These are phyloP conservation scores for Ciconia boyciana DNA, from an alignment of 2,113 vertebrate genomes.

Conservation along the genomic window DNA sequence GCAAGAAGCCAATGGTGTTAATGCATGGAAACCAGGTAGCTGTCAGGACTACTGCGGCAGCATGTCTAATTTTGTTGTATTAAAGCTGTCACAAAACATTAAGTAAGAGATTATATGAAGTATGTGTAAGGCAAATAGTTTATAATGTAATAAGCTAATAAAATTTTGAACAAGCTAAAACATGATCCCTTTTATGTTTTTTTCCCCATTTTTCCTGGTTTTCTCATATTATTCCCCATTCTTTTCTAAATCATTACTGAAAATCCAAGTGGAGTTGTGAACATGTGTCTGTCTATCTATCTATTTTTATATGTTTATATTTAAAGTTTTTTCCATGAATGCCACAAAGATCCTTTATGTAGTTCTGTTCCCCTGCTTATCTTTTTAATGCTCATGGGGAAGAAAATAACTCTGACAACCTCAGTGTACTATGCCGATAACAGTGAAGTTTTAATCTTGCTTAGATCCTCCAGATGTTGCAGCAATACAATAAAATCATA, in stretches of 20 bases:
- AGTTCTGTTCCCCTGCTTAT: not conserved
- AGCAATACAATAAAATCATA: not conserved
- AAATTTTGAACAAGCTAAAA: conserved; percentile 50
- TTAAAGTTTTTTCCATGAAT: not conserved
- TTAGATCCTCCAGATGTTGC: not conserved
- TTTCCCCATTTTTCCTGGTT: not conserved
- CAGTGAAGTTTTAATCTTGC: not conserved
- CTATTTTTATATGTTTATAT: not conserved
- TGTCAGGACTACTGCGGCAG: conserved; percentile 57
- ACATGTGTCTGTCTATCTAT: not conserved
- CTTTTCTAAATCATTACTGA: conserved; percentile 29
- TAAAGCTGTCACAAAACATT: conserved; percentile 73
- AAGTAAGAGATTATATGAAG: conserved; percentile 70
- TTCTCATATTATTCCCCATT: not conserved
- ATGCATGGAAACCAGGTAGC: conserved; percentile 65
- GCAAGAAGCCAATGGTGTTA: conserved; percentile 63
- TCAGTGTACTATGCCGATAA: not conserved
- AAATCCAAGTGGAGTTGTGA: not conserved
- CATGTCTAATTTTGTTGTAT: conserved; percentile 73
- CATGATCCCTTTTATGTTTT: conserved; percentile 34
- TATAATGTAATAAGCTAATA: conserved; percentile 68
- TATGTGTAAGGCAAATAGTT: conserved; percentile 61
- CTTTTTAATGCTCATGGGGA: not conserved
- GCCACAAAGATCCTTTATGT: not conserved
- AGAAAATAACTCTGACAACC: not conserved